phyloP scores from a whole-genome alignment of 2,113 vertebrate genomes.

The Felis chaus region DNA sequence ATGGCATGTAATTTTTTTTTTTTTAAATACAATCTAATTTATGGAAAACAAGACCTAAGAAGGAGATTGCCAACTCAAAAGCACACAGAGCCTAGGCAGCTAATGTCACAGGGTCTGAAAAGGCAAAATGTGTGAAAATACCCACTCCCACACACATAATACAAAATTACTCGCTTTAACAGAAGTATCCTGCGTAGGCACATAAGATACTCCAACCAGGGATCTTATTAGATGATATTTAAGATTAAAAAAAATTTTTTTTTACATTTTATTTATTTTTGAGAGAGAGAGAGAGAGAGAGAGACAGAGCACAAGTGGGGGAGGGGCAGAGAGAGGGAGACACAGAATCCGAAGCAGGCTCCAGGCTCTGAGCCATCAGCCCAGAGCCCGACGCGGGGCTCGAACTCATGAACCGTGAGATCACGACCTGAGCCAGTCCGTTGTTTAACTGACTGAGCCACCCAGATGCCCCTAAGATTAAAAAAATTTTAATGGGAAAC shows the following conservation, averaged over 20 bases:
- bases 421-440: no score
- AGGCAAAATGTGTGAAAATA: background rate
- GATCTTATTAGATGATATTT: background rate
- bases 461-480: background rate
- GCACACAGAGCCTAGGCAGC: background rate
- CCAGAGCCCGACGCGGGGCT: no score
- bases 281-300: no score
- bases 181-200: background rate
- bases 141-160: background rate
- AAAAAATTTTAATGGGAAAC: background rate
- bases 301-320: no score
- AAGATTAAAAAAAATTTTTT: background rate
- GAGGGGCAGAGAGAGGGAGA: no score
- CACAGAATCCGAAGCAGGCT: no score
- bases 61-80: background rate
- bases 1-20: background rate
- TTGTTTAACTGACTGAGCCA: no score
- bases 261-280: no score
- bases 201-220: background rate
- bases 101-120: background rate
- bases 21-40: background rate
- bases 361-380: no score
- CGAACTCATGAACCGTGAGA: no score
- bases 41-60: background rate
- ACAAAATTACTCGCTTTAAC: background rate